Conservation (phyloP, 2,113 vertebrate species). For the Rattus norvegicus region GRCr8 NC_086032.1:81727501-81728000, state of each 20-base stretch:
- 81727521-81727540: background rate
- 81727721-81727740: background rate
- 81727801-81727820: background rate
- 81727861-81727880: background rate
- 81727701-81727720: background rate
- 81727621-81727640: background rate
- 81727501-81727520: background rate
- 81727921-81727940: background rate
- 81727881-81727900: background rate
- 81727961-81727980: background rate
- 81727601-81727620: background rate
- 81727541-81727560: background rate
- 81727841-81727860: too few relatives aligned
- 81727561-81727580: background rate
- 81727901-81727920: background rate
- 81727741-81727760: background rate
- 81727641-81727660: background rate
- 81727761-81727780: background rate
- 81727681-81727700: background rate
- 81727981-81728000: background rate
- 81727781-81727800: too few relatives aligned
- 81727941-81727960: background rate
- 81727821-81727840: background rate
- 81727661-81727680: background rate
- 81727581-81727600: background rate